Conservation (phyloP, 1,140 invertebrate species). For the Neuroterus valhalla region DNA sequence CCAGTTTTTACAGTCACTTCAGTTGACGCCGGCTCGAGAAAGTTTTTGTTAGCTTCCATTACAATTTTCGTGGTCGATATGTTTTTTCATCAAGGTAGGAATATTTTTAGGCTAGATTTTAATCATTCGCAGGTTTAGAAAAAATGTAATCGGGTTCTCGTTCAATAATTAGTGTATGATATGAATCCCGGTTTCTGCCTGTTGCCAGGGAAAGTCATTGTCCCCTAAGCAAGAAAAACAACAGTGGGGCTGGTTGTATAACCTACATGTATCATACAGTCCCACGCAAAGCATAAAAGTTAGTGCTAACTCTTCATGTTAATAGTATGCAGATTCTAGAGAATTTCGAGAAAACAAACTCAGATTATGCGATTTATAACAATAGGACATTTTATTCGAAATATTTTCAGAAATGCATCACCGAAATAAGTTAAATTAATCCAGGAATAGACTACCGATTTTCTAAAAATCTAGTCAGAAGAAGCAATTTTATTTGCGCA, state of each 20-base stretch:
- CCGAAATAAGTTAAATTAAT: too few species aligned
- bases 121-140: too few species aligned
- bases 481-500: too few species aligned
- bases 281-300: slow-evolving; percentile 19
- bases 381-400: too few species aligned
- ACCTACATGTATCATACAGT: slow-evolving; percentile 20
- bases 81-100: too few species aligned
- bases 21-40: background rate
- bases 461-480: too few species aligned
- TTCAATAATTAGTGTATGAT: slow-evolving; percentile 1
- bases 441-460: too few species aligned
- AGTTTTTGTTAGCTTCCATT: background rate
- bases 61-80: too few species aligned
- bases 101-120: too few species aligned
- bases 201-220: slow-evolving; percentile 24
- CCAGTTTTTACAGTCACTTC: background rate
- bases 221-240: slow-evolving; percentile 17
- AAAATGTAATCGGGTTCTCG: background rate
- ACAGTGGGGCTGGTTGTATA: slow-evolving; percentile 15
- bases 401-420: too few species aligned
- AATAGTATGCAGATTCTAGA: background rate
- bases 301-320: background rate
- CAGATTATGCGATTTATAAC: too few species aligned
- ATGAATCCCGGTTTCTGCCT: background rate
- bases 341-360: background rate